A percentile compares a stretch with the other conserved stretches of the same genome.
Conservation (phyloP, 2,113 vertebrate genomes). For the Sclerurus mexicanus region DNA sequence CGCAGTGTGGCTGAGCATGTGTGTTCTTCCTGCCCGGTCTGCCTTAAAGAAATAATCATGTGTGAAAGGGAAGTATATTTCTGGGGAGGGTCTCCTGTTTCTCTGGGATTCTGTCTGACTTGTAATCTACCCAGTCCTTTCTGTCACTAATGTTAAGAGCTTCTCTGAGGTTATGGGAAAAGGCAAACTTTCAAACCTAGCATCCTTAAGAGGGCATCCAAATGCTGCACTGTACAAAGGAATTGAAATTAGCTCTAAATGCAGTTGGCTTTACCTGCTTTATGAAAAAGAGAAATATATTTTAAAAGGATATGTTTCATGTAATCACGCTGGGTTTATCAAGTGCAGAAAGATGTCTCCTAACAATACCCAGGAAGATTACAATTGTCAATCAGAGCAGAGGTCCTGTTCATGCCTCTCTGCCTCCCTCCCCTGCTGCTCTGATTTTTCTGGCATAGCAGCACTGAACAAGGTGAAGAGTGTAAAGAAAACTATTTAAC, state of each 20-base stretch:
- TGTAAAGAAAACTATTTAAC: slow-evolving; percentile 9
- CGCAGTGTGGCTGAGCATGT: rapidly evolving
- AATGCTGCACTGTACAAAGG: slow-evolving; percentile 54
- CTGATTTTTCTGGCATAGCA: slow-evolving; percentile 6
- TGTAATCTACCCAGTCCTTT: neutral
- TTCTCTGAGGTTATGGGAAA: neutral
- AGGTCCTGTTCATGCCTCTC: neutral
- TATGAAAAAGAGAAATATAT: slow-evolving; percentile 20
- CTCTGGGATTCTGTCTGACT: neutral
- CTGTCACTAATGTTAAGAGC: neutral
- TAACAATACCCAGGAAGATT: slow-evolving; percentile 46
- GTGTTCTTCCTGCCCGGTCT: neutral
- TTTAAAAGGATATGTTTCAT: slow-evolving; percentile 30
- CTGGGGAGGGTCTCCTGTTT: neutral
- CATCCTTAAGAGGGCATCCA: slow-evolving; percentile 65
- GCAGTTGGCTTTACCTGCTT: slow-evolving; percentile 30
- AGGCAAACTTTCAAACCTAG: slow-evolving; percentile 28
- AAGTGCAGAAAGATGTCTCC: slow-evolving; percentile 40
- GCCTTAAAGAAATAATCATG: neutral
- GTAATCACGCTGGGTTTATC: slow-evolving; percentile 44
- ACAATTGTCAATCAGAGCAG: slow-evolving; percentile 32
- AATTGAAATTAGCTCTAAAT: slow-evolving; percentile 30
- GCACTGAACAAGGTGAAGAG: neutral
- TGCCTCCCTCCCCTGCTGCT: neutral
- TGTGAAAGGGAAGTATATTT: neutral